These are phyloP conservation scores for Meta bourneti DNA, from an alignment of 2,888 invertebrate species.

Conservation along the genomic window DNA sequence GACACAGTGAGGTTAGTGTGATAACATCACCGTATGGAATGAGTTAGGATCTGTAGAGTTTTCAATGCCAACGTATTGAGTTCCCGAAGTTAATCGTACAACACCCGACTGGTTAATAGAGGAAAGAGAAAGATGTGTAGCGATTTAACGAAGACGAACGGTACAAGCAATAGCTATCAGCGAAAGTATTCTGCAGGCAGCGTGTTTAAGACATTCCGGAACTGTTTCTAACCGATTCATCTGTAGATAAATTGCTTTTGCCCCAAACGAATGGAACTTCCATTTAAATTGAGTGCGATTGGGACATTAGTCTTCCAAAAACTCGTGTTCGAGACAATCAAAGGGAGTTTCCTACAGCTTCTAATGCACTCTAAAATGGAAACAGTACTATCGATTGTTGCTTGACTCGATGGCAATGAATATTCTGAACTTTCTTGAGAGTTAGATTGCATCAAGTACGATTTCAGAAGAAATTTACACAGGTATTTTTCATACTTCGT, in stretches of 20 bases:
- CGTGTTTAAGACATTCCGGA: neutral
- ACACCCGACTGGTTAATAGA: too few relatives aligned
- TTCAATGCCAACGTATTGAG: too few relatives aligned
- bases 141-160: neutral
- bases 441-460: too few relatives aligned
- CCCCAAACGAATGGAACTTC: neutral
- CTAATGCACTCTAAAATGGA: neutral
- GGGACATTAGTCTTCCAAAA: neutral
- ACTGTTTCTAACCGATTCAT: neutral
- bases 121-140: too few relatives aligned
- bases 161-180: neutral
- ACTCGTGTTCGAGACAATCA: neutral
- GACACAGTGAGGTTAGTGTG: too few relatives aligned
- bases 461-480: too few relatives aligned
- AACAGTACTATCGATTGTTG: neutral
- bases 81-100: too few relatives aligned
- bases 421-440: too few relatives aligned
- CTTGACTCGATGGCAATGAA: neutral
- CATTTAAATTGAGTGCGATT: neutral
- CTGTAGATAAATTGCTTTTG: neutral
- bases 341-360: neutral
- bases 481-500: too few relatives aligned
- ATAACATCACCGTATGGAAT: too few relatives aligned
- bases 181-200: neutral
- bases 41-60: too few relatives aligned